Conservation (phyloP, 2,888 invertebrate species). For the Lissocephala sabroskyi region DNA sequence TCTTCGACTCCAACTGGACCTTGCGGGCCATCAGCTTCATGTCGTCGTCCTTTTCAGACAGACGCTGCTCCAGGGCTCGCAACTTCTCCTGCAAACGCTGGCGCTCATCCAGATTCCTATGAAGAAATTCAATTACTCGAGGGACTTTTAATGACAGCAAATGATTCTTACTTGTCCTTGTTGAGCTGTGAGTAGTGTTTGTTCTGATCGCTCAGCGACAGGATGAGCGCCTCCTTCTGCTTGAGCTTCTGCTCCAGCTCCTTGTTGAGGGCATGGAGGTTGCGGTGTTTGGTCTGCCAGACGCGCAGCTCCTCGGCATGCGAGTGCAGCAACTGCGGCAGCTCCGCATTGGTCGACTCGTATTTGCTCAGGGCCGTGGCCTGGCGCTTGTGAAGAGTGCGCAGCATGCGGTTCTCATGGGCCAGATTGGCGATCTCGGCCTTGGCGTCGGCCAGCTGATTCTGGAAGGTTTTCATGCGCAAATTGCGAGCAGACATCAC, state of each 20-base stretch:
- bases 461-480: conserved; percentile 83
- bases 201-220: conserved; percentile 79
- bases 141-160: too few species aligned
- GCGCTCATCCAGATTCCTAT: conserved; percentile 80
- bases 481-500: conserved; percentile 85
- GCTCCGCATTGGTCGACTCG: conserved; percentile 84
- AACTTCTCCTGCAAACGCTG: conserved; percentile 81
- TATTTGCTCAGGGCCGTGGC: conserved; percentile 83
- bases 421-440: conserved; percentile 81
- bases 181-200: conserved; percentile 80
- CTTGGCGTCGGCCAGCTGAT: conserved; percentile 85
- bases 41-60: conserved; percentile 77
- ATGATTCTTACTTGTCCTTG: conserved; percentile 77
- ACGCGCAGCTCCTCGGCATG: conserved; percentile 85
- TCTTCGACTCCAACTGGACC: conserved; percentile 82
- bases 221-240: conserved; percentile 79
- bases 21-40: conserved; percentile 80
- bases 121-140: not conserved
- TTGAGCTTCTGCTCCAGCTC: conserved; percentile 79
- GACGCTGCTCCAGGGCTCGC: conserved; percentile 74
- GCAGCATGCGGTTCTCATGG: conserved; percentile 83
- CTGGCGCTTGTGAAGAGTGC: conserved; percentile 85
- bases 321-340: conserved; percentile 81
- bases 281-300: conserved; percentile 80
- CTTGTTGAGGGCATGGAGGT: conserved; percentile 77